Conservation (phyloP, 2,797 vertebrate genomes). For the Dermochelys coriacea region DNA sequence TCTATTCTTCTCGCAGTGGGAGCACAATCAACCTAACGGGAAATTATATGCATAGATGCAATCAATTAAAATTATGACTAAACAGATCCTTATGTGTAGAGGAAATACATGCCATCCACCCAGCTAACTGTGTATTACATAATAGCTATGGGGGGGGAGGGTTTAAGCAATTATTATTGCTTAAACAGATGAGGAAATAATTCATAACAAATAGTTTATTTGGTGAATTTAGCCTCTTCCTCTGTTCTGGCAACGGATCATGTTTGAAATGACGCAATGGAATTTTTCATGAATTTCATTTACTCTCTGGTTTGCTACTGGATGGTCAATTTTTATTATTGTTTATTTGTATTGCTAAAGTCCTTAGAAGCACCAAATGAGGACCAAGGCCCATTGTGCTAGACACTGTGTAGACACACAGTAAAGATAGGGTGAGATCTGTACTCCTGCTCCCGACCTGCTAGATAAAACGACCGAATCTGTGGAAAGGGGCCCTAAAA, state of each 20-base stretch:
- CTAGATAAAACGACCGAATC: neutral
- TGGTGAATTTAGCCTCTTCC: slow-evolving; percentile 44
- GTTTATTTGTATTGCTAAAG: neutral
- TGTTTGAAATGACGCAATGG: slow-evolving; percentile 28
- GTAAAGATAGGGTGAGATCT: neutral
- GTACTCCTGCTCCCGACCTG: neutral
- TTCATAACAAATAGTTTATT: slow-evolving; percentile 44
- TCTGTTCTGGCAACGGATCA: slow-evolving; percentile 24
- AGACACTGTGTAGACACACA: neutral
- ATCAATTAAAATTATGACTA: neutral
- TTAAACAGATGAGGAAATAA: slow-evolving; percentile 25
- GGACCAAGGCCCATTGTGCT: neutral
- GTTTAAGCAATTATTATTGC: neutral
- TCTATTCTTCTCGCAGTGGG: accelerated
- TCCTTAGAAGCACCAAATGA: neutral
- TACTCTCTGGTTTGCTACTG: neutral
- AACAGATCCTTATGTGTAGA: neutral
- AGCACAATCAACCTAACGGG: neutral
- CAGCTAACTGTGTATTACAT: neutral
- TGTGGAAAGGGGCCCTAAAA: neutral
- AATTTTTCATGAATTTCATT: slow-evolving; percentile 26
- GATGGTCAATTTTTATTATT: neutral
- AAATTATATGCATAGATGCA: neutral
- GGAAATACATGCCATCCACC: neutral
- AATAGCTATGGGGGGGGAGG: neutral